Evolutionary conservation across 1,140 invertebrate species (phyloP), one percentile per base, ranked within the genome.

Genomic region (Solenopsis fugax): DNA sequence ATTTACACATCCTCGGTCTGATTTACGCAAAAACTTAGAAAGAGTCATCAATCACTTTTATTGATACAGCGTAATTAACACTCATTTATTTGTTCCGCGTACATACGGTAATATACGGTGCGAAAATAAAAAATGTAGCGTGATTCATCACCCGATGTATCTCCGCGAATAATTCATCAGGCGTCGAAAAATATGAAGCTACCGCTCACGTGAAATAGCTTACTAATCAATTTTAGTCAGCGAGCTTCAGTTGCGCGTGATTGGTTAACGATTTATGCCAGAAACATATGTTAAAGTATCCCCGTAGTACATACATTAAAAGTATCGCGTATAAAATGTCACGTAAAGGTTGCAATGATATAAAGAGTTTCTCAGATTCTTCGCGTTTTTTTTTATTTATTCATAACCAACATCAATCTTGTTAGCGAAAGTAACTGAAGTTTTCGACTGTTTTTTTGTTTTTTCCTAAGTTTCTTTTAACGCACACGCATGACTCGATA

Each of bases 101-200:
- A 84, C n/a, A n/a, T 48, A 69, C 67, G 29, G 29, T 6, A 4
- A 10, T 41, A 60, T 18, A 37, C 24, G 12, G 2, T 50, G 80
- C 29, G 34, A 24, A 84, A 84, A 73, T 62, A 60, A 84, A 73
- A 82, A 84, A 48, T 60, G n/a, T 71, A 48, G 18, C 41, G 24
- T 48, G 80, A 84, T 84, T 84, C 41, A 84, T 84, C 80, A 84
- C 18, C 29, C 80, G 54, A 73, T 72, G 41, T 82, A 73, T 82
- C 12, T 4, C 69, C 69, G 18, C 80, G 69, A 84, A 84, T 84
- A 84, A 84, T 84, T 84, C n/a, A 84, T 82, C 80, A 60, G 41
- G 24, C 37, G 67, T 73, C 52, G 69, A 84, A 84, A 75, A 84
- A 84, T 84, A 50, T 60, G 56, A 58, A 60, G 41, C 41, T 75